These are phyloP conservation scores for Apamea sordens DNA, from an alignment of 2,888 invertebrate genomes.

Conservation along the genomic window DNA sequence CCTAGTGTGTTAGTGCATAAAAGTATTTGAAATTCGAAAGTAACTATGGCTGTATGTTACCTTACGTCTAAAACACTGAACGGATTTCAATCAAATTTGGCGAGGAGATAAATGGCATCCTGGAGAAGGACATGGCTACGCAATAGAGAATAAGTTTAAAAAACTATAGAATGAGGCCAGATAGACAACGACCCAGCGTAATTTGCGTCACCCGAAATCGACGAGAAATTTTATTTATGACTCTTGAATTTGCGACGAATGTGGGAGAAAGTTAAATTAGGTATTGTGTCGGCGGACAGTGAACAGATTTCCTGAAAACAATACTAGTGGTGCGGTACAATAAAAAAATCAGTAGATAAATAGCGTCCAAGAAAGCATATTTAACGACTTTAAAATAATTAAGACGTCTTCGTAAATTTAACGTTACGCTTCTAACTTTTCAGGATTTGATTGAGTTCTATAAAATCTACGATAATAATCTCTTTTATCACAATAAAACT, in stretches of 20 bases:
- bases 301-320: neutral
- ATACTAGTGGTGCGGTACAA: neutral
- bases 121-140: neutral
- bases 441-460: constrained; percentile 5
- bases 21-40: too few relatives aligned
- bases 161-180: neutral
- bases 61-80: neutral
- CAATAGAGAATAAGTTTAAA: neutral
- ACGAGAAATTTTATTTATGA: neutral
- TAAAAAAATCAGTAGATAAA: neutral
- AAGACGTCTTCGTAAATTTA: constrained; percentile 10
- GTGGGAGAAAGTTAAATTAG: neutral
- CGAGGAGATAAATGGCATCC: neutral
- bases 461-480: neutral
- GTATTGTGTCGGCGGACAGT: neutral
- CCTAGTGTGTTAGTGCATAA: too few relatives aligned
- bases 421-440: constrained; percentile 16
- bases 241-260: constrained; percentile 6
- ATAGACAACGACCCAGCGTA: neutral
- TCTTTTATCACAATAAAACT: constrained; percentile 1
- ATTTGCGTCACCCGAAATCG: neutral
- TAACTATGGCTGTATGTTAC: neutral
- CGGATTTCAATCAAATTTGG: neutral
- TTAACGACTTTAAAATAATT: neutral
- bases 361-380: neutral